phyloP scores from a whole-genome alignment of 2,113 vertebrate genomes.

The Lipophrys pholis region DNA sequence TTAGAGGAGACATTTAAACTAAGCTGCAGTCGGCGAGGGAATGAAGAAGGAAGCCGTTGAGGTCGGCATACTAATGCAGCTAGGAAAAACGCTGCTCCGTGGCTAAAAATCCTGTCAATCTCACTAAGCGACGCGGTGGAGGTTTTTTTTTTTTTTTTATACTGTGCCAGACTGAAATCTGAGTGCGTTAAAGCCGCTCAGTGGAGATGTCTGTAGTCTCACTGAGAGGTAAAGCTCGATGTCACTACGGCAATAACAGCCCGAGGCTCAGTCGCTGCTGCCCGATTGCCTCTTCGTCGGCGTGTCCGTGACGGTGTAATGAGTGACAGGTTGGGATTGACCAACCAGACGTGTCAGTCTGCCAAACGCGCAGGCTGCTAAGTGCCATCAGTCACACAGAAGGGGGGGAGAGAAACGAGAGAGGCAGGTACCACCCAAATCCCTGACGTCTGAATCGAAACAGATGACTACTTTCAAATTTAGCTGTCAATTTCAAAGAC shows the following conservation, averaged over 20 bases:
- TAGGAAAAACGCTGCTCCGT: slow-evolving; percentile 35
- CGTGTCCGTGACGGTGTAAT: slow-evolving; percentile 33
- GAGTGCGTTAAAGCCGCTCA: slow-evolving; percentile 42
- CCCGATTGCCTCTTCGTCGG: slow-evolving; percentile 51
- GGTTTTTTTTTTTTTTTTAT: too few relatives aligned
- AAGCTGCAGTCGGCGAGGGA: slow-evolving; percentile 7
- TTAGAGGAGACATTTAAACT: not conserved
- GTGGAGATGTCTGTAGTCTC: slow-evolving; percentile 41
- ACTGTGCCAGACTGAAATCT: slow-evolving; percentile 42
- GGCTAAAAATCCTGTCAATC: not conserved
- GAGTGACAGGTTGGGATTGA: slow-evolving; percentile 68
- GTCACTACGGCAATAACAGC: slow-evolving; percentile 60
- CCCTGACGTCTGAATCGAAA: slow-evolving; percentile 37
- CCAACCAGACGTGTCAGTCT: slow-evolving; percentile 72
- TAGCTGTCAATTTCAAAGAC: slow-evolving; percentile 58
- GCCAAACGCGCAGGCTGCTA: slow-evolving; percentile 48
- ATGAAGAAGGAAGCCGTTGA: slow-evolving; percentile 1
- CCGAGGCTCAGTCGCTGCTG: slow-evolving; percentile 40
- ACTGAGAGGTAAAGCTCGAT: slow-evolving; percentile 53
- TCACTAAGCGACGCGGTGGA: too few relatives aligned
- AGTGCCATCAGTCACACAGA: slow-evolving; percentile 43
- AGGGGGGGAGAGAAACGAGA: slow-evolving; percentile 41
- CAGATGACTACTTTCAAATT: slow-evolving; percentile 63
- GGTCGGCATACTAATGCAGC: slow-evolving; percentile 35
- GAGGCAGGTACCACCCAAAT: slow-evolving; percentile 58